These are phyloP conservation scores for Drosophila dunni DNA, from an alignment of 1,140 invertebrate species.

Conservation along the genomic window DNA sequence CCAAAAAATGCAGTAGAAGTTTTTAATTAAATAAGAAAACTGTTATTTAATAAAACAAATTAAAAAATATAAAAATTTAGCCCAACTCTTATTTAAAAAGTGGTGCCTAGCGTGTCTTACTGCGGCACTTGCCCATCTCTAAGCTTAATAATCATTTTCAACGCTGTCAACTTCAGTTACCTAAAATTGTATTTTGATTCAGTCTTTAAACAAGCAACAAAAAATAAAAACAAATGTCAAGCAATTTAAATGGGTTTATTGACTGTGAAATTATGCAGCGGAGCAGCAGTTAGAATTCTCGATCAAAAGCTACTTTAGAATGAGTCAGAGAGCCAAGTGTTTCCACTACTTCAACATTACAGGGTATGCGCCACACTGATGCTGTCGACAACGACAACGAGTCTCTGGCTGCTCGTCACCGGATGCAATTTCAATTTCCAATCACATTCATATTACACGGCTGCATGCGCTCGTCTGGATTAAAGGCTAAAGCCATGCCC, in stretches of 20 bases:
- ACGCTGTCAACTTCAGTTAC: conserved; percentile 45
- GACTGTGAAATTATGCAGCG: background rate
- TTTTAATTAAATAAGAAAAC: no score
- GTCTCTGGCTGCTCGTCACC: conserved; percentile 60
- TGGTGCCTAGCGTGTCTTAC: no score
- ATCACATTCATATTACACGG: conserved; percentile 80
- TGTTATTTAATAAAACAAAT: no score
- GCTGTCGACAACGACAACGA: conserved; percentile 10
- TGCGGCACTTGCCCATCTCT: background rate
- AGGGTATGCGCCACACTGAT: conserved; percentile 16
- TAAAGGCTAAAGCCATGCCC: conserved; percentile 29
- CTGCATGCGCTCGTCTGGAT: conserved; percentile 57
- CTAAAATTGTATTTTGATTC: conserved; percentile 65
- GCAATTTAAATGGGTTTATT: background rate
- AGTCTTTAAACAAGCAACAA: conserved; percentile 23
- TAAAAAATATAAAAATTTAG: no score
- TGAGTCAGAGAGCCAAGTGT: no score
- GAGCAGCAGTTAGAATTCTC: background rate
- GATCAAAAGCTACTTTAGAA: no score
- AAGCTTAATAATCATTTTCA: conserved; percentile 52
- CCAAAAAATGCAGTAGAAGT: no score
- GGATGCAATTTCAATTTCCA: conserved; percentile 81
- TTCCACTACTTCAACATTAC: background rate
- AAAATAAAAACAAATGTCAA: background rate
- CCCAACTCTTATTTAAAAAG: no score